A percentile compares a stretch with the other conserved stretches of the same genome.
Evolutionary conservation across 1,140 invertebrate species (phyloP).

Genomic region (Drosophila aff.): DNA sequence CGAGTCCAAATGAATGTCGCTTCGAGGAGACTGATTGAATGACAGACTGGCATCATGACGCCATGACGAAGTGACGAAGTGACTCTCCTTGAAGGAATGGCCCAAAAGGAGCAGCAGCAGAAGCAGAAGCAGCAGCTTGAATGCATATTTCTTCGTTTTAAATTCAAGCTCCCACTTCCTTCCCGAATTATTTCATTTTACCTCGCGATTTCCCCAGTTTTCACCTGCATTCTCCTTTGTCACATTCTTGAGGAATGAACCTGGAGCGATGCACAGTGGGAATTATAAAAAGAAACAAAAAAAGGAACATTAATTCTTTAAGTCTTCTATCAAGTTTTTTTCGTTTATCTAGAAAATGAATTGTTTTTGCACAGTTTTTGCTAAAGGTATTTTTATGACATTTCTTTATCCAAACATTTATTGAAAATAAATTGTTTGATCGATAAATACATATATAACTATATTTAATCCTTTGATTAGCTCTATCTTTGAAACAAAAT

Average conservation of each 20-base stretch:
- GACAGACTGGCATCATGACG: constrained; percentile 11
- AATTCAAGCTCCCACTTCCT: constrained; percentile 17
- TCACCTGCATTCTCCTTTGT: constrained; percentile 16
- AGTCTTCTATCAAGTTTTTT: too few relatives aligned
- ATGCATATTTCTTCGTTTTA: constrained; percentile 44
- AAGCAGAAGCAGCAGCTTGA: constrained; percentile 15
- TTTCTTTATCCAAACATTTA: too few relatives aligned
- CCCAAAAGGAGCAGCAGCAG: constrained; percentile 6
- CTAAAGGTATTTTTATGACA: too few relatives aligned
- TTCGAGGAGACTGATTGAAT: constrained; percentile 23
- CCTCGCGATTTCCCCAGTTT: constrained; percentile 30
- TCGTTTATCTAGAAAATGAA: too few relatives aligned
- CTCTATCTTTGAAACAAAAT: too few relatives aligned
- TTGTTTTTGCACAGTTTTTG: too few relatives aligned
- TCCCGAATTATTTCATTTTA: constrained; percentile 31
- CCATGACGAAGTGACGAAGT: not conserved
- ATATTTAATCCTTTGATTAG: too few relatives aligned
- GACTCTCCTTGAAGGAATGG: constrained; percentile 21
- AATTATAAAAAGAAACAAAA: too few relatives aligned
- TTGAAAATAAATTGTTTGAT: too few relatives aligned
- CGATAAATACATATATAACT: too few relatives aligned
- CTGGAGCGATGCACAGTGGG: constrained; percentile 14
- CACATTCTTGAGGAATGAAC: constrained; percentile 21
- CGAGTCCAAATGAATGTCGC: constrained; percentile 29
- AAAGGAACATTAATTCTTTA: too few relatives aligned